Evolutionary conservation across 2,113 vertebrate species (phyloP).

Genomic region (Carollia perspicillata): DNA sequence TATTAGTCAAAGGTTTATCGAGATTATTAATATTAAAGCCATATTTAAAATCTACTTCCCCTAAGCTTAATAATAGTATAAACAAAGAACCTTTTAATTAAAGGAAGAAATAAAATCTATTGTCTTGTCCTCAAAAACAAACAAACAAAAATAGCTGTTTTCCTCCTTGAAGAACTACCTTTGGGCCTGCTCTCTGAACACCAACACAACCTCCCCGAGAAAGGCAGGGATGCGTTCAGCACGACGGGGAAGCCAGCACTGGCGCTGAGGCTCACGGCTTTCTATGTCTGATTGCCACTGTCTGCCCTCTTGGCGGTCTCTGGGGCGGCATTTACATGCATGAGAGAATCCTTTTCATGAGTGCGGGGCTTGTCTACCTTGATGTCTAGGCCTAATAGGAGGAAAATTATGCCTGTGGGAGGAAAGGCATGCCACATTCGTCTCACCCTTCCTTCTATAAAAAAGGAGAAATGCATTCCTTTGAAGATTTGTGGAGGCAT

Average conservation of each 20-base stretch:
- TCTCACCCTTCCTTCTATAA: not conserved
- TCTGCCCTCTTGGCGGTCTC: not conserved
- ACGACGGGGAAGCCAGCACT: accelerated
- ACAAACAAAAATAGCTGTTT: not conserved
- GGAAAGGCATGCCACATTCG: not conserved
- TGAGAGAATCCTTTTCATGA: not conserved
- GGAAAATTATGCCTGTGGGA: not conserved
- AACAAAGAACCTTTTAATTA: not conserved
- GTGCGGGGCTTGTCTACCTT: not conserved
- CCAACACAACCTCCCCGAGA: not conserved
- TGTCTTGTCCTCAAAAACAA: not conserved
- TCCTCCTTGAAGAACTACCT: not conserved
- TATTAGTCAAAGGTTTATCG: not conserved
- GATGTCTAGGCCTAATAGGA: not conserved
- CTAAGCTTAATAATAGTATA: not conserved
- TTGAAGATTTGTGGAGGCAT: not conserved
- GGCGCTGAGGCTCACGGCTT: not conserved
- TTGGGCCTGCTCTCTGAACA: not conserved
- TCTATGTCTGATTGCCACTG: not conserved
- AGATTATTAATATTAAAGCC: not conserved
- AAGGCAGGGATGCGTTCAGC: too few relatives aligned
- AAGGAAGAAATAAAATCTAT: not conserved
- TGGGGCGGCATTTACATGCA: not conserved
- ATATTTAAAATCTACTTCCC: not conserved
- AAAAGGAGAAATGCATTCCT: not conserved